A percentile compares a stretch with the other conserved stretches of the same genome.
phyloP scores from a whole-genome alignment of 2,113 vertebrate genomes.

The Anthoscopus minutus region DNA sequence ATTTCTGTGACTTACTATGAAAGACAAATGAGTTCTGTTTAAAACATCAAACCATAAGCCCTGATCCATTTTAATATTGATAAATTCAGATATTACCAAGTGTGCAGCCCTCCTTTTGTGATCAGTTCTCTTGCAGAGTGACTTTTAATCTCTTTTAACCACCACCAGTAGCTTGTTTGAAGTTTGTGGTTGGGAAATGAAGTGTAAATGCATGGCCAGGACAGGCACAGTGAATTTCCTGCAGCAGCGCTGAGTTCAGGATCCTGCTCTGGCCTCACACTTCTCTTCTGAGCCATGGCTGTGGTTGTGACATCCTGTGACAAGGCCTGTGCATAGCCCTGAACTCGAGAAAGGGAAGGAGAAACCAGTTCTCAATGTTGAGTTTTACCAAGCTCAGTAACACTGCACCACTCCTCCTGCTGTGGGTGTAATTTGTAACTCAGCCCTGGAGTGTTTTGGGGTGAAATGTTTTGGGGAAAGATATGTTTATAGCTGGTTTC shows the following conservation, averaged over 20 bases:
- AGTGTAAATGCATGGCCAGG: neutral
- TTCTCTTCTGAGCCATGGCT: neutral
- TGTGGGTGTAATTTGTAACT: fast-evolving
- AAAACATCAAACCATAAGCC: neutral
- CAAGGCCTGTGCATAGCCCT: neutral
- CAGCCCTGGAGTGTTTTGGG: fast-evolving
- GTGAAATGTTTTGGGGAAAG: neutral
- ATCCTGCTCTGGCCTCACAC: neutral
- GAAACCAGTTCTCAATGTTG: neutral
- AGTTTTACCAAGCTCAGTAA: neutral
- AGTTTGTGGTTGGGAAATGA: neutral
- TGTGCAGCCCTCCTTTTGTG: neutral
- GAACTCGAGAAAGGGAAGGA: neutral
- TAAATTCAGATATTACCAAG: neutral
- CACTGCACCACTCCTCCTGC: neutral
- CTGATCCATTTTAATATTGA: neutral
- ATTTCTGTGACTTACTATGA: neutral
- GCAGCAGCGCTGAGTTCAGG: neutral
- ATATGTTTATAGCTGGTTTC: neutral
- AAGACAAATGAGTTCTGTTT: neutral
- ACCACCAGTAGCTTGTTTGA: fast-evolving
- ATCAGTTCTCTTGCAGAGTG: neutral
- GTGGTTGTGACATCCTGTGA: neutral
- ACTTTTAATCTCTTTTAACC: neutral
- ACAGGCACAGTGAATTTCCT: neutral